Base-by-base conservation (phyloP, 2,797 vertebrate genomes). In the Mustela erminea region DNA sequence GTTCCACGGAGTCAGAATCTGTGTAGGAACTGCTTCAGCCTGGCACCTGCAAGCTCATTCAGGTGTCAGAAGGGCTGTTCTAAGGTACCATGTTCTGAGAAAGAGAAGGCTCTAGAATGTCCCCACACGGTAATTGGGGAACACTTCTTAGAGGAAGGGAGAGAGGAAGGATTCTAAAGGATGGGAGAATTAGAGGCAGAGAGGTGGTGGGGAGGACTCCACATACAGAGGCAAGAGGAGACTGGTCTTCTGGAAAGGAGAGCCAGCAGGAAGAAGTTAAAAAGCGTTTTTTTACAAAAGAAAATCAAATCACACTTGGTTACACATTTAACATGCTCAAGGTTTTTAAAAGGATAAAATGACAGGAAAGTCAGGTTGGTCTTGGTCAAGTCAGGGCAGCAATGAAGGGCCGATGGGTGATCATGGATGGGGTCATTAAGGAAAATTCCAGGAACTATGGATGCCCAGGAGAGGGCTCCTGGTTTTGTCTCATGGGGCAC, bases 11-110 rank as follows among this genome's bases (percentile, higher is more conserved):
- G n/a, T n/a, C 70, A 77, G 52, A 46, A 49, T 11, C 35, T 78
- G 32, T 18, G 13, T 0, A 4, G 35, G 85, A 54, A 23, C 13
- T 13, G 60, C 77, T 68, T 12, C 72, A 0, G 0, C 25, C 4
- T 17, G 62, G n/a, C 68, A 1, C 35, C 1, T 25, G 15, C 1
- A 21, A 0, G 8, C 43, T n/a, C 35, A 9, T 0, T 35, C 3
- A 52, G 66, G 62, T 49, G 2, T 5, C 29, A 87, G 29, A 58
- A 46, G n/a, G 23, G 68, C 32, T 35, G 43, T 64, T 25, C 21
- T 7, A 27, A 25, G 41, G 32, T 1, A 21, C n/a, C 5, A 27
- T 4, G 27, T 25, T 41, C 70, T 23, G 70, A 81, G 58, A 72
- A 92, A 75, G 62, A 29, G 27, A 78, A 70, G 83, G 12, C 86